phyloP scores from a whole-genome alignment of 2,797 vertebrate species.

The Odontamblyopus rebecca region DNA sequence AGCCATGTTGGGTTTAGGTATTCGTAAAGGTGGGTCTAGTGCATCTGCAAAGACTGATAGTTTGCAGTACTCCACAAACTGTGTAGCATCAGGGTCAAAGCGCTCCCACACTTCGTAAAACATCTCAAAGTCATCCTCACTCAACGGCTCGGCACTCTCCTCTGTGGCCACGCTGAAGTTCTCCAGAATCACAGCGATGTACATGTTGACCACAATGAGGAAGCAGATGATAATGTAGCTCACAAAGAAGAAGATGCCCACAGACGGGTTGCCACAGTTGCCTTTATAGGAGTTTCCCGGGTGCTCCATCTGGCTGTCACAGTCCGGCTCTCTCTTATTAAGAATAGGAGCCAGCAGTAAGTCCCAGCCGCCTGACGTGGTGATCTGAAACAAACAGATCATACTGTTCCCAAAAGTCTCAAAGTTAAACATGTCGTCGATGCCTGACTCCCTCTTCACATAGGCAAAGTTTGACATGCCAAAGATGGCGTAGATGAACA shows the following conservation, averaged over 20 bases:
- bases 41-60: slow-evolving; percentile 92
- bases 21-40: slow-evolving; percentile 87
- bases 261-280: slow-evolving; percentile 90
- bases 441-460: slow-evolving; percentile 89
- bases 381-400: slow-evolving; percentile 97
- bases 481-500: slow-evolving; percentile 98
- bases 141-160: slow-evolving; percentile 91
- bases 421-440: slow-evolving; percentile 98
- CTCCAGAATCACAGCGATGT: slow-evolving; percentile 95
- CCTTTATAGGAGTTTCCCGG: slow-evolving; percentile 87
- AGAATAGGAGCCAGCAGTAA: slow-evolving; percentile 88
- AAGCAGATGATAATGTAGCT: slow-evolving; percentile 98
- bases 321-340: slow-evolving; percentile 89
- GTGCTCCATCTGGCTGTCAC: slow-evolving; percentile 85
- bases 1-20: slow-evolving; percentile 90
- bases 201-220: slow-evolving; percentile 97
- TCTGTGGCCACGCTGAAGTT: slow-evolving; percentile 97
- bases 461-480: slow-evolving; percentile 99
- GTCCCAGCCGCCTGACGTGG: slow-evolving; percentile 94
- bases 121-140: slow-evolving; percentile 98
- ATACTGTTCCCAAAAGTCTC: slow-evolving; percentile 98
- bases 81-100: slow-evolving; percentile 91
- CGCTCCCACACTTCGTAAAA: slow-evolving; percentile 99
- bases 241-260: slow-evolving; percentile 94
- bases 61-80: slow-evolving; percentile 90